These are phyloP conservation scores for Tachuris rubrigastra DNA, from an alignment of 2,113 vertebrate species.

Conservation along the genomic window DNA sequence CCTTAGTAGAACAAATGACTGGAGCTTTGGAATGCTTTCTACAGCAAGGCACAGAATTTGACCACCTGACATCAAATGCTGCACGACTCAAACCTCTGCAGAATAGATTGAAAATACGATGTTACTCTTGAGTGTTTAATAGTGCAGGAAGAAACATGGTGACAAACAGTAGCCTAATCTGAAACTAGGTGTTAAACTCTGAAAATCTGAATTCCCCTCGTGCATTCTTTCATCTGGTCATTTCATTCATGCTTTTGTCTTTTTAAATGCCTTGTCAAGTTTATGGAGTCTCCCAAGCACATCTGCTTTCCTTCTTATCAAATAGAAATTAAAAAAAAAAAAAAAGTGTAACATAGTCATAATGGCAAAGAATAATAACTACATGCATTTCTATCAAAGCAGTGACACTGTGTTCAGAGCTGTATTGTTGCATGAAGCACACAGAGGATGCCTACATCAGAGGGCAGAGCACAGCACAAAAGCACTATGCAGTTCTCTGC, in stretches of 20 bases:
- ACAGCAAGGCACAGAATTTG: not conserved
- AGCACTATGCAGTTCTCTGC: not conserved
- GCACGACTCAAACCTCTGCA: not conserved
- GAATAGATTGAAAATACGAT: conserved; percentile 11
- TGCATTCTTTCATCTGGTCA: not conserved
- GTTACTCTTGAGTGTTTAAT: not conserved
- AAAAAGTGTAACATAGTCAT: not conserved
- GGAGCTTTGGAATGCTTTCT: not conserved
- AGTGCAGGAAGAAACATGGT: not conserved
- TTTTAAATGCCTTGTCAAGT: not conserved
- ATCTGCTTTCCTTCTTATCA: not conserved
- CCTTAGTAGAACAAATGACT: not conserved
- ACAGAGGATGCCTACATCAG: not conserved
- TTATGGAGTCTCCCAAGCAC: not conserved
- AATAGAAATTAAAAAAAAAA: not conserved
- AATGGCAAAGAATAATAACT: not conserved
- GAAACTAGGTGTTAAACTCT: not conserved
- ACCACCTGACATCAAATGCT: not conserved
- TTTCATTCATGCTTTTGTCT: conserved; percentile 10
- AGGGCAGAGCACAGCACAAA: not conserved
- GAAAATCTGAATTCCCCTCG: not conserved
- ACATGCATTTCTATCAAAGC: not conserved
- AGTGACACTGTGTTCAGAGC: not conserved
- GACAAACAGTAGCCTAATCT: not conserved
- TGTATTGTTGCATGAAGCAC: fast-evolving